Percentiles rank a stretch among this genome's conserved stretches.
phyloP scores from a whole-genome alignment of 2,888 invertebrate species.

The Hypomecis punctinalis region DNA sequence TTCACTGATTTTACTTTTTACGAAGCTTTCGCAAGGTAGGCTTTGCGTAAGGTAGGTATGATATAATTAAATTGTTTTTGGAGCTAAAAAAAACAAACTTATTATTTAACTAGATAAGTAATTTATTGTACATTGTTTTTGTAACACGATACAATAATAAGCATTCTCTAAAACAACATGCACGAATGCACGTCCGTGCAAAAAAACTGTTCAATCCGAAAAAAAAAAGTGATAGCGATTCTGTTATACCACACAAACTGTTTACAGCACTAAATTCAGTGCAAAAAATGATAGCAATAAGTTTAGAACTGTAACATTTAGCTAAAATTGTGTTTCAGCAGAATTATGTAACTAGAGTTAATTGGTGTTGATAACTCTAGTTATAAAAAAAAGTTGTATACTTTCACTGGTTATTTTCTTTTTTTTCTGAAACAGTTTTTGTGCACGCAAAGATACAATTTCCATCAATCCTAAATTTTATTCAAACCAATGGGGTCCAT shows the following conservation, averaged over 20 bases:
- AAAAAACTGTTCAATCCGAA: constrained; percentile 39
- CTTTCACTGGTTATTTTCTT: background rate
- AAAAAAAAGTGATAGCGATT: too few species aligned
- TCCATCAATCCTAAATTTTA: constrained; percentile 42
- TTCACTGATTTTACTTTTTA: too few species aligned
- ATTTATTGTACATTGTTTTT: constrained; percentile 79
- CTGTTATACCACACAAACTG: too few species aligned
- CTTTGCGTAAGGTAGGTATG: too few species aligned
- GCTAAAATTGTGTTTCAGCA: too few species aligned
- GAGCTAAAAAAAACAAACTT: constrained; percentile 5
- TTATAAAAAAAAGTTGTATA: too few species aligned
- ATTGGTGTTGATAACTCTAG: too few species aligned
- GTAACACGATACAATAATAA: constrained; percentile 76
- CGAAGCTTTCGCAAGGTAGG: too few species aligned
- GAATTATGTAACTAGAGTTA: too few species aligned
- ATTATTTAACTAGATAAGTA: constrained; percentile 48
- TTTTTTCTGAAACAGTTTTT: constrained; percentile 31
- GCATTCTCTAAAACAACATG: constrained; percentile 72
- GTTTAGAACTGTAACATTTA: too few species aligned
- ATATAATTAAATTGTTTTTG: too few species aligned
- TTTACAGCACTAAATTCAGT: background rate
- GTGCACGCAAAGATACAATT: constrained; percentile 45
- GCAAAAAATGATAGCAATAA: background rate
- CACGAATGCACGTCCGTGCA: constrained; percentile 52
- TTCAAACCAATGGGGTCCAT: constrained; percentile 25